Base-by-base conservation (phyloP, 2,888 invertebrate species). In the Aleiodes leptofemur region DNA sequence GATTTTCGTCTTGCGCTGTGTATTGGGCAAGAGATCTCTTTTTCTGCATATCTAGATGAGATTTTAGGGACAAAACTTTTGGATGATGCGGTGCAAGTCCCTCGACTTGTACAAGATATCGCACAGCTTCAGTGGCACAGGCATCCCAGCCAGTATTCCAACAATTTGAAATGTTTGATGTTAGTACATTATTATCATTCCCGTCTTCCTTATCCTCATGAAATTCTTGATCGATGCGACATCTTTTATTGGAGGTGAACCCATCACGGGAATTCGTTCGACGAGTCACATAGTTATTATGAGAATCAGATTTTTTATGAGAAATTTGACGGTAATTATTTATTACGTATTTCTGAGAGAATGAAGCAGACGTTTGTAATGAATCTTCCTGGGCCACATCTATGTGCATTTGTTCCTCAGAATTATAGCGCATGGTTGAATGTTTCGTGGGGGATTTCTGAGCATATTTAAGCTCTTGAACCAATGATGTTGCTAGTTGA, bases 91-190 rank as follows among this genome's bases (percentile, higher is more conserved):
- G 81, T 16, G 86, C 82, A 16, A 88, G 80, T 7, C 88, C 88
- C 69, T 88, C 88, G 29, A 86, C 85, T 77, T 87, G 86, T 8
- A 87, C 82, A 70, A 88, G 84, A 77, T 88, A 88, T 76, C 87
- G 83, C 6, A 88, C 73, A 1, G 87, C 84, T 72, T 88, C 88
- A 50, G 83, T 72, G 5, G 88, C 82, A 76, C 88, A 88, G 4
- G 87, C 85, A 76, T 88, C 86, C 88, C 88, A 88, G 4, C 88
- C 88, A 29, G 83, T 79, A 16, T 78, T 74, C 88, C 88, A 88
- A 5, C 82, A 84, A 55, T 53, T 2, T 56, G 43, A 3, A 38
- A 71, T 38, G 6, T 69, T 69, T 43, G 38, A 31, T 71, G 55
- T 14, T 34, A 59, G 69, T 48, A 55, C 59, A 5, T 55, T 72